These are phyloP conservation scores for Chitala chitala DNA, from an alignment of 2,113 vertebrate species.

Conservation along the genomic window DNA sequence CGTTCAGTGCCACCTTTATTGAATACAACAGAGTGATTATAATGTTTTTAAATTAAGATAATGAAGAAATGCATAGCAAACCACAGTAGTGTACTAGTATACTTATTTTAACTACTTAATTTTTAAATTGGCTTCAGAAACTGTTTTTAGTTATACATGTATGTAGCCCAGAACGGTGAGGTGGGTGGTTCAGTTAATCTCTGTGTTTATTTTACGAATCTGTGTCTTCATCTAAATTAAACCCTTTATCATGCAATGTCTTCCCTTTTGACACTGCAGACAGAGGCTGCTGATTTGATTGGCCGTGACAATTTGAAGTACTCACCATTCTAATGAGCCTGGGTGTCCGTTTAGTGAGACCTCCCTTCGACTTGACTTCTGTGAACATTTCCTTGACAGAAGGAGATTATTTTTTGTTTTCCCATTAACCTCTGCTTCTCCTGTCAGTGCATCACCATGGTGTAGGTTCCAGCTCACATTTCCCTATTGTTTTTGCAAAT, in stretches of 20 bases:
- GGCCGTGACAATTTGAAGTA: not conserved
- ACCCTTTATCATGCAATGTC: conserved; percentile 61
- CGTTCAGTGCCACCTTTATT: not conserved
- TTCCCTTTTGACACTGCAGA: conserved; percentile 38
- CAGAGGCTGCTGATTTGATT: conserved; percentile 6
- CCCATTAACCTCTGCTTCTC: conserved; percentile 4
- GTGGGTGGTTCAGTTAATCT: too few species aligned
- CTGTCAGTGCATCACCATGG: not conserved
- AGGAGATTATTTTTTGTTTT: not conserved
- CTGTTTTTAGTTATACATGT: too few species aligned
- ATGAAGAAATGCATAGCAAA: too few species aligned
- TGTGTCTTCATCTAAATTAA: conserved; percentile 56
- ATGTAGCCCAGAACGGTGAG: not conserved
- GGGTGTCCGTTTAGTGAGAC: not conserved
- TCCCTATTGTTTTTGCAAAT: not conserved
- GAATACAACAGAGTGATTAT: not conserved
- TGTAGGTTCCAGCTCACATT: not conserved
- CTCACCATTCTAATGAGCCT: not conserved
- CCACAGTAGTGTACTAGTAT: not conserved
- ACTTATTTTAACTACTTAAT: not conserved
- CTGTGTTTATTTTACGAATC: conserved; percentile 30
- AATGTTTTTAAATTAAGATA: not conserved
- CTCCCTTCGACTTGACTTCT: not conserved
- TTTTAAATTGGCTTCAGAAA: too few species aligned
- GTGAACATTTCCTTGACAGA: not conserved